Percentiles rank a stretch among this genome's conserved stretches.
Conservation (phyloP, 2,113 vertebrate genomes). For the Cebidichthys violaceus region DNA sequence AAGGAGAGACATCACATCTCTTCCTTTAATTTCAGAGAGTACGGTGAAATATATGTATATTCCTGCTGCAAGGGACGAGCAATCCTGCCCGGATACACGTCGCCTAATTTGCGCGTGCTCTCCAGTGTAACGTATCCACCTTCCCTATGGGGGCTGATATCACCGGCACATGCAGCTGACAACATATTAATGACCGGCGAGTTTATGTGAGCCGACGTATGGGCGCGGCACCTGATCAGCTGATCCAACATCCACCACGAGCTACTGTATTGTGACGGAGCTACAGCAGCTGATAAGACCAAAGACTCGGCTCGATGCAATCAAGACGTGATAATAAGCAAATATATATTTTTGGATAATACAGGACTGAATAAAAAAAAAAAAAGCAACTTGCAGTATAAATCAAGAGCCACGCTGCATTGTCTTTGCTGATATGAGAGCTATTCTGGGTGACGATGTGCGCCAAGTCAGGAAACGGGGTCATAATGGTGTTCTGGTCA, state of each 20-base stretch:
- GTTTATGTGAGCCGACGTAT: slow-evolving; percentile 15
- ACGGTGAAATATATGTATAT: slow-evolving; percentile 2
- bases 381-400: background rate
- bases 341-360: background rate
- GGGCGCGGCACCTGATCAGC: slow-evolving; percentile 15
- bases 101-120: background rate
- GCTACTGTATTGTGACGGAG: background rate
- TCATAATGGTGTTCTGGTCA: slow-evolving; percentile 43
- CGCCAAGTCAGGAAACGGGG: slow-evolving; percentile 49
- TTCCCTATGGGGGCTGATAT: background rate
- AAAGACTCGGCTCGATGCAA: background rate
- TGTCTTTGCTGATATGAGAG: slow-evolving; percentile 17
- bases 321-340: background rate
- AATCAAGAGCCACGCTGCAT: background rate
- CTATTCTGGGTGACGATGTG: slow-evolving; percentile 16
- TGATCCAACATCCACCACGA: slow-evolving; percentile 10
- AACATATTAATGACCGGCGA: slow-evolving; percentile 5
- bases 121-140: background rate
- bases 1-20: slow-evolving; percentile 11
- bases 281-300: background rate
- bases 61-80: background rate
- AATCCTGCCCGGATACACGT: slow-evolving; percentile 22
- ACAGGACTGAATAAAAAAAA: background rate
- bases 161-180: slow-evolving; percentile 25
- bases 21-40: slow-evolving; percentile 28